Conservation (phyloP, 2,888 invertebrate genomes). For the Drosophila austrosaltans region DNA sequence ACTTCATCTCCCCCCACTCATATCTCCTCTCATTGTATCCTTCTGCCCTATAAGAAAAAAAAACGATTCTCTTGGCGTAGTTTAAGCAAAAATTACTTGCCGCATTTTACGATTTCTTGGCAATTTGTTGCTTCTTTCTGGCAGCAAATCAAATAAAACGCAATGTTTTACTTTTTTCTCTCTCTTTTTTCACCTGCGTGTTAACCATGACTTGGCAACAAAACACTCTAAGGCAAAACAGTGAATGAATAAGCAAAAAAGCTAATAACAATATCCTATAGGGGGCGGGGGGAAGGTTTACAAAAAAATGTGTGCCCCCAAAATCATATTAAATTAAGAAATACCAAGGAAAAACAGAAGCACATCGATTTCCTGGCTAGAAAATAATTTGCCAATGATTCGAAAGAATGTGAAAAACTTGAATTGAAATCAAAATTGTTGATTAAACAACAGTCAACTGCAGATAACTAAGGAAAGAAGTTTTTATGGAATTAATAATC, state of each 20-base stretch:
- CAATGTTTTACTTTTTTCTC: constrained; percentile 34
- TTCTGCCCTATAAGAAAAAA: background rate
- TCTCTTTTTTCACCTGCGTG: constrained; percentile 62
- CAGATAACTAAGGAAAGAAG: too few species aligned
- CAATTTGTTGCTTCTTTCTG: constrained; percentile 65
- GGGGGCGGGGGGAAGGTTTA: background rate
- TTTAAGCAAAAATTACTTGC: constrained; percentile 72
- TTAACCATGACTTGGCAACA: constrained; percentile 46
- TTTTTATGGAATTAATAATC: too few species aligned
- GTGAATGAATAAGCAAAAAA: constrained; percentile 9
- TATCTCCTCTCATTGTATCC: constrained; percentile 15
- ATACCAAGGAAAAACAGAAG: constrained; percentile 26
- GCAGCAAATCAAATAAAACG: constrained; percentile 62
- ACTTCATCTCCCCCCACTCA: background rate
- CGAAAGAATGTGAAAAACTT: too few species aligned
- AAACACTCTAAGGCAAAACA: constrained; percentile 25
- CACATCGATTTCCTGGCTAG: background rate
- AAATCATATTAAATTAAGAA: constrained; percentile 62
- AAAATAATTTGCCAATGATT: too few species aligned
- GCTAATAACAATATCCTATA: constrained; percentile 11
- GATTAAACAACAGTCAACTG: too few species aligned
- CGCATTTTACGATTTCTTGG: constrained; percentile 71
- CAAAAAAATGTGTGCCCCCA: constrained; percentile 24
- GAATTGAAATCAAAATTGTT: too few species aligned
- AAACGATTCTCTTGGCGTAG: constrained; percentile 46